A percentile compares a stretch with the other conserved stretches of the same genome.
phyloP scores from a whole-genome alignment of 2,888 invertebrate species.

The Ophion costatus region DNA sequence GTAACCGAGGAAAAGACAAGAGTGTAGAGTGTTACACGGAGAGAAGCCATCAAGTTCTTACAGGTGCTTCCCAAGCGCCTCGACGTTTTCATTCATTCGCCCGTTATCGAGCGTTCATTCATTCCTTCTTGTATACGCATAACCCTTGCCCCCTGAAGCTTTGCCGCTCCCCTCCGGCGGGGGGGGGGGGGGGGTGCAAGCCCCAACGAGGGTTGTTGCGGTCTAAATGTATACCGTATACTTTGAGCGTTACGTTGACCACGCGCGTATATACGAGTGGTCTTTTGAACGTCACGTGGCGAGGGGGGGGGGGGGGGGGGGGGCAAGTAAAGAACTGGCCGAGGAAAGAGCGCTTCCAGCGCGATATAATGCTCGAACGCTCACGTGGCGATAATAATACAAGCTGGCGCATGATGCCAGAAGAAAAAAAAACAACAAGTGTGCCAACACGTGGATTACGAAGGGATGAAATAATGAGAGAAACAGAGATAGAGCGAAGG shows the following conservation, averaged over 20 bases:
- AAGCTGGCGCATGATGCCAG: background rate
- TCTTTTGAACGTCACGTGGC: background rate
- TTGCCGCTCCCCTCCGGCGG: too few species aligned
- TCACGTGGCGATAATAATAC: conserved; percentile 51
- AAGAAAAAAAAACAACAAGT: conserved; percentile 6
- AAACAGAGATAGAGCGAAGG: background rate
- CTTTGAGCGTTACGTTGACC: too few species aligned
- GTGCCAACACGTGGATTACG: conserved; percentile 12
- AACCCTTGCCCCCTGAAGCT: background rate
- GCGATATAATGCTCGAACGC: conserved; percentile 42
- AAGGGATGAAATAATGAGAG: background rate
- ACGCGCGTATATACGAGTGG: too few species aligned
- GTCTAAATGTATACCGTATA: too few species aligned
- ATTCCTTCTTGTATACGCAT: conserved; percentile 15
- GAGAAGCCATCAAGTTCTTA: too few species aligned
- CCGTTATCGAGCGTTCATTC: conserved; percentile 27
- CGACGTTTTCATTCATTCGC: conserved; percentile 18
- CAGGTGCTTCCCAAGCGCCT: background rate
- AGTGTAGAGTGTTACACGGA: too few species aligned
- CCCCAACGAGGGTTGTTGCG: too few species aligned
- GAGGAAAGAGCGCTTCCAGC: conserved; percentile 22
- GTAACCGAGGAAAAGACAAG: too few species aligned
- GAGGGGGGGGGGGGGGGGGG: too few species aligned
- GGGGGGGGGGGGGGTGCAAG: too few species aligned
- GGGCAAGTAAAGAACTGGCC: background rate